Evolutionary conservation across 2,113 vertebrate genomes (phyloP).

Genomic region (Psammodynastes pulverulentus): DNA sequence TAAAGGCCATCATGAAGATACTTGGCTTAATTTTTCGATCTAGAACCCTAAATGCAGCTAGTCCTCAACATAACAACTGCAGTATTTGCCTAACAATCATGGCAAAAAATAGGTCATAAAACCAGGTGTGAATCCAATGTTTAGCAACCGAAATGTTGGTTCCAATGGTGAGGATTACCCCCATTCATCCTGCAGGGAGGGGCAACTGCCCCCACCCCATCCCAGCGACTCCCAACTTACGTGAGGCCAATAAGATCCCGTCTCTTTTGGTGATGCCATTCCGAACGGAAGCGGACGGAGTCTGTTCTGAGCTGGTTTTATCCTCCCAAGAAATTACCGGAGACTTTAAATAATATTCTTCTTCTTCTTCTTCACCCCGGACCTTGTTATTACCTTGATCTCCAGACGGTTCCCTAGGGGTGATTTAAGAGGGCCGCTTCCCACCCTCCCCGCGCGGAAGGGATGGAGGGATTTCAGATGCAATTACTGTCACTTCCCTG

Average conservation of each 20-base stretch:
- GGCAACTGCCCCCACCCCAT: not conserved
- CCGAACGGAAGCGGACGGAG: not conserved
- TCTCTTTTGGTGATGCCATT: not conserved
- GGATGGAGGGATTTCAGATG: slow-evolving; percentile 1
- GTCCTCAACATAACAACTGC: no score
- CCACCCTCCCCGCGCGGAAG: not conserved
- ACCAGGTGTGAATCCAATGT: not conserved
- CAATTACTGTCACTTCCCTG: slow-evolving; percentile 1
- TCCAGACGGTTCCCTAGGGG: not conserved
- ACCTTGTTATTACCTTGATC: not conserved
- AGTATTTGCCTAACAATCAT: no score
- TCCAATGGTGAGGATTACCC: not conserved
- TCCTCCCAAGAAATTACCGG: not conserved
- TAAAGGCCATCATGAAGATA: no score
- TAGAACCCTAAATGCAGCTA: no score
- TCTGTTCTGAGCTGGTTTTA: not conserved
- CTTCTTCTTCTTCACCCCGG: not conserved
- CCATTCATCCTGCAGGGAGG: not conserved
- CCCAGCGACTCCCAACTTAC: not conserved
- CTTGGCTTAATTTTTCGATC: no score
- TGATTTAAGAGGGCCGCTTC: not conserved
- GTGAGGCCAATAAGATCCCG: not conserved
- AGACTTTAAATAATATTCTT: not conserved
- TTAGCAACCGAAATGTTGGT: not conserved
- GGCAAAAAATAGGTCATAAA: not conserved